Conservation (phyloP, 1,140 invertebrate genomes). For the Marisa cornuarietis region DNA sequence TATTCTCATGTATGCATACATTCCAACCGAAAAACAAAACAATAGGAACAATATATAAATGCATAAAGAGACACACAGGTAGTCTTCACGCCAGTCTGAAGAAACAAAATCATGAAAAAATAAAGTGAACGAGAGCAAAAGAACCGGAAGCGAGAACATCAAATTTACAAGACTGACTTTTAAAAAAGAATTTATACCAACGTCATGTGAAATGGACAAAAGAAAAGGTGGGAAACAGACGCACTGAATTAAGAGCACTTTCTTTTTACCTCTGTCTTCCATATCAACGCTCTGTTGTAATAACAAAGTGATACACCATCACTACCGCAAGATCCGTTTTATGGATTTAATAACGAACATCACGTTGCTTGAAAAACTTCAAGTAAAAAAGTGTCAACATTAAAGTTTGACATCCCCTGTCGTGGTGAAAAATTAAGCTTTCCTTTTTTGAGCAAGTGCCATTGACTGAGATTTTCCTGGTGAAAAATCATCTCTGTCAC, state of each 20-base stretch:
- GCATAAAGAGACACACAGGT: background rate
- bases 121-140: too few species aligned
- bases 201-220: too few species aligned
- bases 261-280: too few species aligned
- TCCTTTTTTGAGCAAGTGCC: background rate
- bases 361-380: background rate
- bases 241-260: too few species aligned
- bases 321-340: background rate
- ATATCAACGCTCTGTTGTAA: too few species aligned
- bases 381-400: background rate
- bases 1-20: background rate
- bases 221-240: too few species aligned
- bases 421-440: background rate
- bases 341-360: background rate
- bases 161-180: background rate
- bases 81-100: too few species aligned
- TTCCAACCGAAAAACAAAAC: background rate
- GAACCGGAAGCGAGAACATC: too few species aligned
- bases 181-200: background rate
- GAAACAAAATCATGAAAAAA: too few species aligned
- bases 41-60: background rate
- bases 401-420: background rate
- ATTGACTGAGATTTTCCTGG: background rate
- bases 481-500: constrained; percentile 13
- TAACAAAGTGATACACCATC: background rate